Evolutionary conservation across 2,888 invertebrate genomes (phyloP), one percentile per base, ranked within the genome.

Genomic region (Sphinx pinastri): DNA sequence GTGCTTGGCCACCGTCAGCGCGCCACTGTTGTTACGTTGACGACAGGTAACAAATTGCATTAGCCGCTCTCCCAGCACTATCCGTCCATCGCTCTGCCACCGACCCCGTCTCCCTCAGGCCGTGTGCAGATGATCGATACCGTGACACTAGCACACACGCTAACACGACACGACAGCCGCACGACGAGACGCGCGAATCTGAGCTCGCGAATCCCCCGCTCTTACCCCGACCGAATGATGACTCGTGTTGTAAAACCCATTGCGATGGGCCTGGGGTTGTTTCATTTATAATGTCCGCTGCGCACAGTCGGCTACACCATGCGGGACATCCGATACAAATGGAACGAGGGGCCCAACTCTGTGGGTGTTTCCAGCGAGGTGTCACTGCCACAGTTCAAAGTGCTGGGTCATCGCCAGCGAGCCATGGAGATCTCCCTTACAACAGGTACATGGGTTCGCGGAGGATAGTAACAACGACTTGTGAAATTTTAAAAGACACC

Each of bases 321-420:
- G 98, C 96, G 97, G 95, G 98, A 98, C 96, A 98, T 98, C 96
- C 97, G 98, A 91, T 98, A 98, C 97, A 98, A 97, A 94, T 98
- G 98, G 98, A 98, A 98, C 95, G 98, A 98, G 95, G 98, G 98
- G 87, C 97, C 97, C 90, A 97, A 97, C 95, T 98, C 98, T 93
- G 98, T 99, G 94, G 98, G 98, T 94, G 98, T 98, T 90, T 98
- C 98, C 95, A 97, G 97, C 95, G 98, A 98, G 95, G 98, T 98
- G 94, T 98, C 98, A 89, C 97, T 99, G 94, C 98, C 99, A 94
- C 98, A 99, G 95, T 99, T 99, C 97, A 98, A 98, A 96, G 98
- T 98, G 94, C 97, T 98, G 94, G 98, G 98, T 89, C 98, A 98
- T 95, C 97, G 98, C 87, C 98, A 98, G 95, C 97, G 98, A 91